A percentile compares a stretch with the other conserved stretches of the same genome.
phyloP scores from a whole-genome alignment of 1,140 invertebrate genomes.

The Papilio machaon region DNA sequence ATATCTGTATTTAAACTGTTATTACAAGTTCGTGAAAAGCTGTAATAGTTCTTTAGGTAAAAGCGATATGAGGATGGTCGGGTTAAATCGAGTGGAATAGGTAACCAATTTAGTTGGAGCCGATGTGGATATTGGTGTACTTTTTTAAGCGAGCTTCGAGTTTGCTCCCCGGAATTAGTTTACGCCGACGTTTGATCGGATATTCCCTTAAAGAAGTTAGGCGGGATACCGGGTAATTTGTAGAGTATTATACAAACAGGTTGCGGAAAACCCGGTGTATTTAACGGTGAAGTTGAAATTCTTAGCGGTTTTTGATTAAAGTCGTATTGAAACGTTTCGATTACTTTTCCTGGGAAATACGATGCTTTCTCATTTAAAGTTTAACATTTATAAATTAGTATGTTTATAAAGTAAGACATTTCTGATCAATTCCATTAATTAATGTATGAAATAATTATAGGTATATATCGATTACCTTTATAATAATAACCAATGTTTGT shows the following conservation, averaged over 20 bases:
- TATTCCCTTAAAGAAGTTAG: constrained; percentile 79
- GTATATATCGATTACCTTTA: background rate
- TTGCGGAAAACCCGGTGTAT: constrained; percentile 48
- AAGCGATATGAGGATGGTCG: constrained; percentile 45
- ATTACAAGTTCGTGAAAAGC: constrained; percentile 41
- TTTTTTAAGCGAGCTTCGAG: constrained; percentile 70
- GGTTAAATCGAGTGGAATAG: constrained; percentile 73
- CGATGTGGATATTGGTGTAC: constrained; percentile 66
- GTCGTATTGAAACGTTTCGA: constrained; percentile 38
- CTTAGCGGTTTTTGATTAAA: constrained; percentile 54
- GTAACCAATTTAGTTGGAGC: constrained; percentile 73
- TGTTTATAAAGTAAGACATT: background rate
- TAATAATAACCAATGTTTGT: background rate
- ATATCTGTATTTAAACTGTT: constrained; percentile 40
- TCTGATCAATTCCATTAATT: background rate
- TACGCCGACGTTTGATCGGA: constrained; percentile 78
- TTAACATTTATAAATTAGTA: background rate
- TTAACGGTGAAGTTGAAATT: constrained; percentile 59
- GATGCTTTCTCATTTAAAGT: constrained; percentile 18
- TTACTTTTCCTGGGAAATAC: constrained; percentile 37
- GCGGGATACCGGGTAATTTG: constrained; percentile 64
- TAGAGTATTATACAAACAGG: constrained; percentile 65
- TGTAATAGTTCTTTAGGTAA: constrained; percentile 45
- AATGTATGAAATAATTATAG: background rate
- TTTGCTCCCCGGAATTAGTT: constrained; percentile 79